Evolutionary conservation across 2,888 invertebrate species (phyloP).

Genomic region (Cephus sareptanus): DNA sequence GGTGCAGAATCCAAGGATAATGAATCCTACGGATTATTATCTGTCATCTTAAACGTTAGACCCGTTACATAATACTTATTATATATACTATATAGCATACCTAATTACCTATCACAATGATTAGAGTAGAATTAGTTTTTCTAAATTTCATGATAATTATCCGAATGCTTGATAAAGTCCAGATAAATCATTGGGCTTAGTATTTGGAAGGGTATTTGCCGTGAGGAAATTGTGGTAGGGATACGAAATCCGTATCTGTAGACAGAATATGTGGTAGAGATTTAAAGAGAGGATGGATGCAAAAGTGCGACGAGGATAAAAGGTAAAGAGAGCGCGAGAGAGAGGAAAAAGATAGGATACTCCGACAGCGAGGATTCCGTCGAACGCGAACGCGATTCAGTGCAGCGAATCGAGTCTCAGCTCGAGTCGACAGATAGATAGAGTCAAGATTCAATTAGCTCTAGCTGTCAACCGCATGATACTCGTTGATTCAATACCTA

Average conservation of each 20-base stretch:
- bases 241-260: background rate
- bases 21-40: conserved; percentile 45
- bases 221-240: background rate
- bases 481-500: conserved; percentile 61
- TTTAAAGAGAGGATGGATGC: background rate
- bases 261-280: background rate
- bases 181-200: background rate
- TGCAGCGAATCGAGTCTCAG: conserved; percentile 48
- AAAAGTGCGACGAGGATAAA: background rate
- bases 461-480: conserved; percentile 64
- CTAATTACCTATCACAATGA: background rate
- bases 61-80: background rate
- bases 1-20: conserved; percentile 56
- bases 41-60: background rate
- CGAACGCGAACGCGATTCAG: conserved; percentile 36
- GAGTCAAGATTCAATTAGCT: conserved; percentile 64
- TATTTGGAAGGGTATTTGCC: background rate
- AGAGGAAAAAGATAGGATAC: background rate
- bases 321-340: background rate
- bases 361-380: conserved; percentile 12
- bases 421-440: conserved; percentile 60
- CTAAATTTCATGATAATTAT: background rate
- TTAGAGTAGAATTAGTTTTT: background rate
- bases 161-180: background rate
- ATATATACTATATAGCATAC: background rate